Evolutionary conservation across 2,888 invertebrate species (phyloP), one percentile per base, ranked within the genome.

Genomic region (Dorcus parallelipipedus): DNA sequence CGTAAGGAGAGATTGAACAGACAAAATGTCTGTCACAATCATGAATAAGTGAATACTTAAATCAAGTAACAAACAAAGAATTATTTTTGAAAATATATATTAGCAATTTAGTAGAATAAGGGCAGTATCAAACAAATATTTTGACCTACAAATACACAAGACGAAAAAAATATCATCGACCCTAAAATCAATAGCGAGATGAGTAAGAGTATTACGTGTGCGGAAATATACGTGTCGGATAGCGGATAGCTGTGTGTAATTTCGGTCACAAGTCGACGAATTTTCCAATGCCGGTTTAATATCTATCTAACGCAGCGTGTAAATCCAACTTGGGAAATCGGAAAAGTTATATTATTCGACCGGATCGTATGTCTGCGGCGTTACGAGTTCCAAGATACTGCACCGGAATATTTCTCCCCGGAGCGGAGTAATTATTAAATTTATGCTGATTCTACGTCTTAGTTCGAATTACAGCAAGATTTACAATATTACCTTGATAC

Each of bases 401-500:
- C 56, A 50, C 56, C 50, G 50, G 50, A 50, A 56, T 56, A 56
- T 56, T 56, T 45, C 56, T 50, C 56, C 52, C 56, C 52, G 56
- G 56, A 51, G 56, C 51, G 50, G 51, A 73, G 76, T 77, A 79
- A 80, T 79, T 79, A 79, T 78, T 73, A 78, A 80, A 80, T 80
- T 79, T 80, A 80, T 79, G 80, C 80, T 80, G 80, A 80, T 79
- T 79, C 80, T 76, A 76, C 78, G 77, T 79, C 80, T 80, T 80
- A 79, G 76, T 78, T 78, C 78, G 78, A 78, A 78, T 79, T 78
- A 78, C 76, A 76, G 69, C 77, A 78, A 79, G 79, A 79, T 79
- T 79, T 79, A 79, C 78, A 77, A 78, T 78, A 79, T 78, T 78
- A 78, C 78, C 78, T 77, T 76, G 76, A 77, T 76, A 77, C 77